phyloP scores from a whole-genome alignment of 2,797 vertebrate genomes.

The Limosa lapponica region DNA sequence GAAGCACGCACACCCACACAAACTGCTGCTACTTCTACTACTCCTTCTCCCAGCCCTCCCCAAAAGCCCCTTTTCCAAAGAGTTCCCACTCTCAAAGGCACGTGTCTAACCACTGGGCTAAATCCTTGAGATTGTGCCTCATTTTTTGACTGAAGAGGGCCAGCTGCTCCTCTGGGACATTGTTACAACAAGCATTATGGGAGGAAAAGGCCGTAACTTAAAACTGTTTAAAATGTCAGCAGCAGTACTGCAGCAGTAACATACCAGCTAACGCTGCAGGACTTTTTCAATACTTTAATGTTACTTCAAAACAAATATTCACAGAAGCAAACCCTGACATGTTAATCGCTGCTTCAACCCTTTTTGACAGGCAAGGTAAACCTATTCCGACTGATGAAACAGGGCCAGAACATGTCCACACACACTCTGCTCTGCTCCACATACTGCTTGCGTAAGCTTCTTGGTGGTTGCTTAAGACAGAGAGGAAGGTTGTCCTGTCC shows the following conservation, averaged over 20 bases:
- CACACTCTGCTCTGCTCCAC: background rate
- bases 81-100: background rate
- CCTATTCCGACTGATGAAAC: background rate
- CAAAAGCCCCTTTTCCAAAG: background rate
- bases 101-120: background rate
- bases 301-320: background rate
- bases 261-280: background rate
- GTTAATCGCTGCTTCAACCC: background rate
- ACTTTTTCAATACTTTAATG: background rate
- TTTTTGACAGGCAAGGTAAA: background rate
- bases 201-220: background rate
- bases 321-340: background rate
- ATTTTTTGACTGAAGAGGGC: background rate
- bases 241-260: background rate
- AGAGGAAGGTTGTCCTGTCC: background rate
- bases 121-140: background rate
- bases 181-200: background rate
- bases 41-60: background rate
- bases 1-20: background rate
- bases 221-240: background rate
- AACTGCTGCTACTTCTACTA: background rate
- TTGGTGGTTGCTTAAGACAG: background rate
- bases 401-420: background rate
- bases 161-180: background rate
- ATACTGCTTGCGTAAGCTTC: background rate